Percentiles rank a stretch among this genome's conserved stretches.
phyloP scores from a whole-genome alignment of 1,140 invertebrate species.

The Lordiphosa stackelbergi region DNA sequence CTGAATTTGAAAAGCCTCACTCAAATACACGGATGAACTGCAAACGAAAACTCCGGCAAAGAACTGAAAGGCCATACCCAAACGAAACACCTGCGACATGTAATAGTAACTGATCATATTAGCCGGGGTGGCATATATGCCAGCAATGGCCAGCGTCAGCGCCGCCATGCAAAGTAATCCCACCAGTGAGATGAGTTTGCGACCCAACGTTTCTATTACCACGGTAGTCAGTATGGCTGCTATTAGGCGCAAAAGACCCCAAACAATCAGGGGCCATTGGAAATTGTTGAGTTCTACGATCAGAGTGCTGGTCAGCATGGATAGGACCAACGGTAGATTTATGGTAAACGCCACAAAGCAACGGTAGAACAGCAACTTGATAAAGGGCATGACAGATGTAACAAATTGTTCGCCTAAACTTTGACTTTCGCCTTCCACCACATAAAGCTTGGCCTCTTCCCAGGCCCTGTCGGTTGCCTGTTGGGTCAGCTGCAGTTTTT shows the following conservation, averaged over 20 bases:
- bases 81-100: constrained; percentile 39
- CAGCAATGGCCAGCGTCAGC: constrained; percentile 47
- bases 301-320: constrained; percentile 31
- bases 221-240: constrained; percentile 18
- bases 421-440: constrained; percentile 34
- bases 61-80: constrained; percentile 46
- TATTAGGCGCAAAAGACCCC: constrained; percentile 34
- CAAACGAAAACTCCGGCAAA: constrained; percentile 58
- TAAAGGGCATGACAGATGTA: constrained; percentile 31
- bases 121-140: constrained; percentile 26
- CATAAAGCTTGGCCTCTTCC: constrained; percentile 39
- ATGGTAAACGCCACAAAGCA: constrained; percentile 58
- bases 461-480: constrained; percentile 2
- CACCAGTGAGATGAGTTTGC: constrained; percentile 43
- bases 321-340: constrained; percentile 43
- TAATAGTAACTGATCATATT: constrained; percentile 8
- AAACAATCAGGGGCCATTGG: constrained; percentile 46
- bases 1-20: constrained; percentile 60
- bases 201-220: constrained; percentile 46
- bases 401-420: constrained; percentile 26
- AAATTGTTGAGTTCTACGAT: constrained; percentile 4
- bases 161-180: constrained; percentile 47
- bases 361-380: constrained; percentile 50
- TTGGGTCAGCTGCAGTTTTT: constrained; percentile 11
- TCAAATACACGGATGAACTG: constrained; percentile 45